Percentiles rank a stretch among this genome's conserved stretches.
Conservation (phyloP, 2,888 invertebrate genomes). For the Leptopilina drosophilae region DNA sequence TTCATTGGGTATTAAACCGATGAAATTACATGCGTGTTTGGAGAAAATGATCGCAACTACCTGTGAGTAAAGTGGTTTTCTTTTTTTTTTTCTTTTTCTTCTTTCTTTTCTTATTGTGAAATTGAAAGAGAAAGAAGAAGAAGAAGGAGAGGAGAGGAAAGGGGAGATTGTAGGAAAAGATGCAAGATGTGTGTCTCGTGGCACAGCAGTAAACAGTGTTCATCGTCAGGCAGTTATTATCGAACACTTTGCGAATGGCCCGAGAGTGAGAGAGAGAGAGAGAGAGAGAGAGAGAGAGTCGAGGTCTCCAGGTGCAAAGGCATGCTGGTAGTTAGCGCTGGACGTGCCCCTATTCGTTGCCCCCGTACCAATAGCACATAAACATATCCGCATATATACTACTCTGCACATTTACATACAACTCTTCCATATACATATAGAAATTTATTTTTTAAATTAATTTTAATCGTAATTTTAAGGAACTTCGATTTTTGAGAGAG, state of each 20-base stretch:
- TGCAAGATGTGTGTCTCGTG: slow-evolving; percentile 40
- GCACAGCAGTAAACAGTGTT: slow-evolving; percentile 44
- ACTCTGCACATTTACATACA: slow-evolving; percentile 46
- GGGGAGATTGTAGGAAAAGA: neutral
- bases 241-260: slow-evolving; percentile 51
- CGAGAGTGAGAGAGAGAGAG: slow-evolving; percentile 40
- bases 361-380: slow-evolving; percentile 30
- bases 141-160: slow-evolving; percentile 27
- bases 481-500: too few relatives aligned
- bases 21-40: slow-evolving; percentile 37
- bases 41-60: slow-evolving; percentile 32
- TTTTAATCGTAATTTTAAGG: too few relatives aligned
- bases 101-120: neutral
- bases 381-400: slow-evolving; percentile 39
- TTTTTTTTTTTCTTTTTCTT: too few relatives aligned
- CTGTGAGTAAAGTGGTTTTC: neutral
- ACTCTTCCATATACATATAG: too few relatives aligned
- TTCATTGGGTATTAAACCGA: neutral
- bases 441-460: too few relatives aligned
- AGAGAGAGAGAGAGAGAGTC: slow-evolving; percentile 44
- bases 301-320: slow-evolving; percentile 59
- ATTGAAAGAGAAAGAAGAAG: slow-evolving; percentile 10
- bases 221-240: slow-evolving; percentile 54
- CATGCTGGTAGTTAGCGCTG: slow-evolving; percentile 43
- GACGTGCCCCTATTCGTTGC: slow-evolving; percentile 42